These are phyloP conservation scores for Uria aalge DNA, from an alignment of 2,113 vertebrate genomes.

Conservation along the genomic window DNA sequence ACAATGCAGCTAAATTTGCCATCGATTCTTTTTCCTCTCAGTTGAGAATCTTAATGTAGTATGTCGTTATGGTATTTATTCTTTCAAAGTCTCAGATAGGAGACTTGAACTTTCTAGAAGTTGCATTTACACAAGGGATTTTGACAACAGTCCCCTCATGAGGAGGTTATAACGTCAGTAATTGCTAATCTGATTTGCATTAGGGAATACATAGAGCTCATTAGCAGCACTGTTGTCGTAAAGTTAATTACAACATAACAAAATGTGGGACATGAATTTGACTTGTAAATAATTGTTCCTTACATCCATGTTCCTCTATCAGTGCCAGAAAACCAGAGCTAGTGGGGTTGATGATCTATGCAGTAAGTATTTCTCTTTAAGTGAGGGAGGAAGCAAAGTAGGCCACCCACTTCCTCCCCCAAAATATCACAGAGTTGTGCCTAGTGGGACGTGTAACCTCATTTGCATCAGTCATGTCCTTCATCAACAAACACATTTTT, in stretches of 20 bases:
- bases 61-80: not conserved
- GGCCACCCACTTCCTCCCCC: slow-evolving; percentile 8
- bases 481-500: slow-evolving; percentile 23
- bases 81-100: not conserved
- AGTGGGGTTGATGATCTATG: not conserved
- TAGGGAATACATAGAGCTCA: not conserved
- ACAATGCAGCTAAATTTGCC: not conserved
- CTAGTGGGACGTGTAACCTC: not conserved
- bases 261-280: not conserved
- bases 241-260: slow-evolving; percentile 3
- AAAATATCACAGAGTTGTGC: slow-evolving; percentile 10
- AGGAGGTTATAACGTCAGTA: not conserved
- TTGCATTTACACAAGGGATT: not conserved
- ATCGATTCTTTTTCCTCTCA: not conserved
- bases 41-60: not conserved
- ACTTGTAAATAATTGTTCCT: slow-evolving; percentile 8
- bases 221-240: not conserved
- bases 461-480: not conserved
- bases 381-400: not conserved
- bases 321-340: not conserved
- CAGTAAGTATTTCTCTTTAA: not conserved
- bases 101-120: not conserved
- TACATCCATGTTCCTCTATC: not conserved
- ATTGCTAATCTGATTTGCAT: slow-evolving; percentile 17
- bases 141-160: not conserved